Base-by-base conservation (phyloP, 2,888 invertebrate genomes). In the Galerucella pusilla region DNA sequence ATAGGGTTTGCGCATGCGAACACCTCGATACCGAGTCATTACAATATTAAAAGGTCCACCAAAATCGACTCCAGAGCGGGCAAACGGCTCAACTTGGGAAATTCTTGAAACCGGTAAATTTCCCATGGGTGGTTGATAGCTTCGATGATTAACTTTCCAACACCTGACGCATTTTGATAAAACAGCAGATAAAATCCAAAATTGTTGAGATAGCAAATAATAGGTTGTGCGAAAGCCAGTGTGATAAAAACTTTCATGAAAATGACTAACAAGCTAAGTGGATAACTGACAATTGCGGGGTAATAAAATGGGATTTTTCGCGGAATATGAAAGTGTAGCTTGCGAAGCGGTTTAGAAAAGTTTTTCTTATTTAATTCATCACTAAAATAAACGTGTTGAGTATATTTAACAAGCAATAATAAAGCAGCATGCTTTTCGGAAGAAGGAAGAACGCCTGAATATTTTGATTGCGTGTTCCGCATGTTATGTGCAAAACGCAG, bases 151-250 rank as follows among this genome's bases (percentile, higher is more conserved):
- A 52, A 49, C 25, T 35, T 70, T 49, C 61, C 70, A 70, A 35
- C 70, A 70, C 14, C 64, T 49, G 14, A 71, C 11, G 42, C 71
- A 71, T 65, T 65, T 71, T 1, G 49, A 68, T 10, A 68, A 20
- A 9, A 66, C 65, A 54, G 52, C 57, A 16, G 1, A 73, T 11
- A 64, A 25, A 45, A 73, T 73, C 68, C 68, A 73, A 64, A 73
- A 73, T n/a, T 59, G 46, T 14, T 65, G 67, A 12, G 60, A 46
- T 16, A 72, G 12, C 42, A 66, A 60, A 45, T 57, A 72, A 49
- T 57, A 28, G 20, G 25, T 28, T 25, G 59, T 67, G 9, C n/a
- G 59, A 10, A 60, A 46, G 3, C 52, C 54, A 16, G 68, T 42
- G 28, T 73, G 73, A 12, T 60, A 63, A 28, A 60, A 46, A 45